phyloP scores from a whole-genome alignment of 1,140 invertebrate genomes.

The Trichonephila clavata region DNA sequence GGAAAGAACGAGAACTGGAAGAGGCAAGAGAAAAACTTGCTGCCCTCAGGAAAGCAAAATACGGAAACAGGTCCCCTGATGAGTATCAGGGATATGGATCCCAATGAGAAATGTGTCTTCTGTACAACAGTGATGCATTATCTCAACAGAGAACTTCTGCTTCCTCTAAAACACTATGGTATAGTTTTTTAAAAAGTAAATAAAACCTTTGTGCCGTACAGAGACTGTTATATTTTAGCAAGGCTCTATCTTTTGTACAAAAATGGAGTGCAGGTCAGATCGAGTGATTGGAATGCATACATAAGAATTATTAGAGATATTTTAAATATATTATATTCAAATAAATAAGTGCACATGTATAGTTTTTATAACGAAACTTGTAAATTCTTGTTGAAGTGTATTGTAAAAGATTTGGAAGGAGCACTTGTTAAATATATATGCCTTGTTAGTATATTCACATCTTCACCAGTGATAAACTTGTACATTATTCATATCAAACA shows the following conservation, averaged over 20 bases:
- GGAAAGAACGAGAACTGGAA: slow-evolving; percentile 95
- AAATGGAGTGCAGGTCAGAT: not conserved
- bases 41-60: slow-evolving; percentile 82
- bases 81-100: slow-evolving; percentile 78
- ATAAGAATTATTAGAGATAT: slow-evolving; percentile 17
- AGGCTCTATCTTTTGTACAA: slow-evolving; percentile 72
- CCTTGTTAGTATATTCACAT: slow-evolving; percentile 51
- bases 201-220: not conserved
- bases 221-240: slow-evolving; percentile 52
- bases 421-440: slow-evolving; percentile 66
- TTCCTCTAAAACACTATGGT: not conserved
- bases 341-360: slow-evolving; percentile 42
- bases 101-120: slow-evolving; percentile 6
- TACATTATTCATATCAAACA: slow-evolving; percentile 15
- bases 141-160: not conserved
- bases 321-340: slow-evolving; percentile 35
- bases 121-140: not conserved
- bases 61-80: slow-evolving; percentile 80
- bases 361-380: slow-evolving; percentile 48
- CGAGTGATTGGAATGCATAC: not conserved
- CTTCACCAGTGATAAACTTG: slow-evolving; percentile 23
- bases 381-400: slow-evolving; percentile 34
- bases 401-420: slow-evolving; percentile 6
- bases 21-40: slow-evolving; percentile 93
- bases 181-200: not conserved